Percentiles rank a stretch among this genome's conserved stretches.
phyloP scores from a whole-genome alignment of 2,113 vertebrate genomes.

The Heterotis niloticus region DNA sequence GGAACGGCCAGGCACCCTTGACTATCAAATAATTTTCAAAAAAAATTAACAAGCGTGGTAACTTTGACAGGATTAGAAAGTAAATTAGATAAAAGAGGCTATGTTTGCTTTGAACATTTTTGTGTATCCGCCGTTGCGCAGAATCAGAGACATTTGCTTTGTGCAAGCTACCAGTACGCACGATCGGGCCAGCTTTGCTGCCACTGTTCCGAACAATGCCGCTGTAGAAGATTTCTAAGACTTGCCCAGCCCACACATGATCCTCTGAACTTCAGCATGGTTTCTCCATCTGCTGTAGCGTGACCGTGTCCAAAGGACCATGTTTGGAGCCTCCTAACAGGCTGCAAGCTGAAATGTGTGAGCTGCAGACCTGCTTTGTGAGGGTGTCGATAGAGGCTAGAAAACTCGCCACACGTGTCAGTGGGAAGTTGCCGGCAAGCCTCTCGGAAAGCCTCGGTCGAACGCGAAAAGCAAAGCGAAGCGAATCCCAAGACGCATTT shows the following conservation, averaged over 20 bases:
- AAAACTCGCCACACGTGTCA: slow-evolving; percentile 53
- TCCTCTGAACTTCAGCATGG: slow-evolving; percentile 47
- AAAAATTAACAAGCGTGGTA: too few species aligned
- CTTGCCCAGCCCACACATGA: slow-evolving; percentile 19
- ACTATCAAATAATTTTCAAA: too few species aligned
- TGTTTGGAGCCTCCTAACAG: slow-evolving; percentile 56
- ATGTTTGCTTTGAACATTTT: too few species aligned
- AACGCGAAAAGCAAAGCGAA: neutral
- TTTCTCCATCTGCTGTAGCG: slow-evolving; percentile 60
- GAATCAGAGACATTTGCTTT: too few species aligned
- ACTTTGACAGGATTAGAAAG: too few species aligned
- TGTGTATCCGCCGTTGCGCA: too few species aligned
- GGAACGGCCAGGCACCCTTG: too few species aligned
- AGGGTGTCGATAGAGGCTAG: slow-evolving; percentile 60
- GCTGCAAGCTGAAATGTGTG: slow-evolving; percentile 60
- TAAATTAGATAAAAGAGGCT: too few species aligned
- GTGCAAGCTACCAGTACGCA: too few species aligned
- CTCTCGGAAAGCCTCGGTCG: neutral
- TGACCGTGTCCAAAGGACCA: slow-evolving; percentile 57
- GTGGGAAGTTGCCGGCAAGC: slow-evolving; percentile 29
- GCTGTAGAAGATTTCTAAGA: neutral
- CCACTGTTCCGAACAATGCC: neutral
- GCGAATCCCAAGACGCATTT: slow-evolving; percentile 21
- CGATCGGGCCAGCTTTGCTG: too few species aligned
- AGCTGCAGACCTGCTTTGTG: slow-evolving; percentile 54